phyloP scores from a whole-genome alignment of 2,113 vertebrate genomes.

The Entosphenus tridentatus region DNA sequence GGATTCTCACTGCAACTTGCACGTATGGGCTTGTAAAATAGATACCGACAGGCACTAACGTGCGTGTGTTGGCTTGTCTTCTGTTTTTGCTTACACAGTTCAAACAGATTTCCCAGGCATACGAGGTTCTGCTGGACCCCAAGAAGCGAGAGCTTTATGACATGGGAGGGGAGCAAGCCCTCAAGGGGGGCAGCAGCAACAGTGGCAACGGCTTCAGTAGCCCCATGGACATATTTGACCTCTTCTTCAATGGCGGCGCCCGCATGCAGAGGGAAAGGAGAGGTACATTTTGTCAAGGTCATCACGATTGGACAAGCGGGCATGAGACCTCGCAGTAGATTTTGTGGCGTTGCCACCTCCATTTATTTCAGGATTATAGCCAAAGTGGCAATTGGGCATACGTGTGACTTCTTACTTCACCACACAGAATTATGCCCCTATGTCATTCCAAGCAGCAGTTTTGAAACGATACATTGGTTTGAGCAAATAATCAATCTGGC shows the following conservation, averaged over 20 bases:
- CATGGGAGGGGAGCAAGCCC: slow-evolving; percentile 18
- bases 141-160: slow-evolving; percentile 20
- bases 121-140: slow-evolving; percentile 20
- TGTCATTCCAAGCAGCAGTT: no score
- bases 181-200: slow-evolving; percentile 15
- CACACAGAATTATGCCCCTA: no score
- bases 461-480: no score
- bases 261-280: slow-evolving; percentile 14
- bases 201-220: slow-evolving; percentile 12
- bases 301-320: no score
- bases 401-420: no score
- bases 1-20: neutral
- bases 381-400: no score
- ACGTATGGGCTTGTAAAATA: neutral
- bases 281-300: slow-evolving; percentile 12
- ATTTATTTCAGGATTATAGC: no score
- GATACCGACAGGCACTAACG: neutral
- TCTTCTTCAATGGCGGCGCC: slow-evolving; percentile 18
- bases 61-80: neutral
- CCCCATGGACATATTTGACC: slow-evolving; percentile 22
- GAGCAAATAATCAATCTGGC: no score
- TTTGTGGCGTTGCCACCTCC: no score
- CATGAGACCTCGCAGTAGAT: no score
- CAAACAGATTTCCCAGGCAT: slow-evolving; percentile 25
- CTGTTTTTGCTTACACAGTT: slow-evolving; percentile 15